Conservation (phyloP, 2,797 vertebrate genomes). For the Pristis pectinata region DNA sequence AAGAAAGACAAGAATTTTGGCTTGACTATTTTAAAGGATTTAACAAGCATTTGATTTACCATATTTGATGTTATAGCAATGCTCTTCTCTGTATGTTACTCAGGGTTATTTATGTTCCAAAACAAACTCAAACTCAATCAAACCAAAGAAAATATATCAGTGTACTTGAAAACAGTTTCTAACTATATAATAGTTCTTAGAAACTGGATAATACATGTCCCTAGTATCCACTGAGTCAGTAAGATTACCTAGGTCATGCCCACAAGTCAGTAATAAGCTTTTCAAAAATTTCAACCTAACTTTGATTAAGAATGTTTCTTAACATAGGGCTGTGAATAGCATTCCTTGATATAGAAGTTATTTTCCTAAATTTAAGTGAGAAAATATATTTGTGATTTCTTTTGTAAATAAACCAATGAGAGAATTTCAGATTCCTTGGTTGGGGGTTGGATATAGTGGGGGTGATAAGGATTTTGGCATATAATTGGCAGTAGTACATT, state of each 20-base stretch:
- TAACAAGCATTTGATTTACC: background rate
- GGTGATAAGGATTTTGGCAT: background rate
- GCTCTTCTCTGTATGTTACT: background rate
- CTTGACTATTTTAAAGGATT: background rate
- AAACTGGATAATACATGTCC: background rate
- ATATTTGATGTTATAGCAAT: background rate
- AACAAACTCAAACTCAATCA: constrained; percentile 4
- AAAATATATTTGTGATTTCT: background rate
- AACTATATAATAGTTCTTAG: background rate
- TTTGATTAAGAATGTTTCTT: background rate
- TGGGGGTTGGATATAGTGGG: background rate
- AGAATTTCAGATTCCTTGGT: background rate
- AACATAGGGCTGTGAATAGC: background rate
- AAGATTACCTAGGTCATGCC: background rate
- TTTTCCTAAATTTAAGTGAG: background rate
- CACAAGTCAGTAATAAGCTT: background rate
- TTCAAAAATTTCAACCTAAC: background rate
- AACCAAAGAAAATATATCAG: background rate
- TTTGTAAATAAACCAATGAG: background rate
- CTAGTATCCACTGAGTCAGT: background rate
- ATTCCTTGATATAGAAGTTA: background rate
- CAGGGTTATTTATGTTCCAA: background rate
- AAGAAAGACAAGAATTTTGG: background rate
- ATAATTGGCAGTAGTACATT: background rate
- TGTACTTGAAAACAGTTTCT: background rate